phyloP scores from a whole-genome alignment of 2,113 vertebrate species.

The Serinus canaria region DNA sequence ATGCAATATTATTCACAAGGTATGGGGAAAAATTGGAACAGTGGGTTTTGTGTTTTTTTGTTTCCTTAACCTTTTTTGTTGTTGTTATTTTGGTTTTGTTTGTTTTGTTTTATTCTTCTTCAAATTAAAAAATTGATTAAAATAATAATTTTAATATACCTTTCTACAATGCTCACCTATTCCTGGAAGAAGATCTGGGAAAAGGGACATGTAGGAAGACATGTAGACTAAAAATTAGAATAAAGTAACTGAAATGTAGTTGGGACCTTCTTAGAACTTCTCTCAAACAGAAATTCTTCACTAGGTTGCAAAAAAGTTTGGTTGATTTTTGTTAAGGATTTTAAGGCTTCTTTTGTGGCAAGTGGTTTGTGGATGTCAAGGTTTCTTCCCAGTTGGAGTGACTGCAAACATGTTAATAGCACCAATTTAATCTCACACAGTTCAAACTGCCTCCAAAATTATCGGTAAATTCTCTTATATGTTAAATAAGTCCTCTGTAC shows the following conservation, averaged over 20 bases:
- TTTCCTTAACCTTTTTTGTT: background rate
- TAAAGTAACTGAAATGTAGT: background rate
- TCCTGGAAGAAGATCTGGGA: background rate
- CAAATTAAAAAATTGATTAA: background rate
- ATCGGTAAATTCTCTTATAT: background rate
- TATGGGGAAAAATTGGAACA: background rate
- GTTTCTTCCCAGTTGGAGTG: background rate
- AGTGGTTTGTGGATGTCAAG: background rate
- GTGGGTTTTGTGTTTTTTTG: background rate
- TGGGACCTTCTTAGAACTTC: background rate
- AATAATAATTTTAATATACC: background rate
- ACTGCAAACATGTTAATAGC: background rate
- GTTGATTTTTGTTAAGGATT: background rate
- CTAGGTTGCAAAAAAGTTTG: background rate
- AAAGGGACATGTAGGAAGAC: background rate
- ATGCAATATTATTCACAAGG: background rate
- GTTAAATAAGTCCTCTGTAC: background rate
- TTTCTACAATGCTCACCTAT: background rate
- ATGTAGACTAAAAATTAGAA: background rate
- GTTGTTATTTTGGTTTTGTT: background rate
- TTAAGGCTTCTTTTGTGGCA: background rate
- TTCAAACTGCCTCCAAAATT: background rate
- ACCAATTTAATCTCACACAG: background rate
- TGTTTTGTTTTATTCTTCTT: background rate
- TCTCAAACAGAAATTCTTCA: background rate